Evolutionary conservation across 1,140 invertebrate species (phyloP), one percentile per base, ranked within the genome.

Genomic region (Drosophila parvula): DNA sequence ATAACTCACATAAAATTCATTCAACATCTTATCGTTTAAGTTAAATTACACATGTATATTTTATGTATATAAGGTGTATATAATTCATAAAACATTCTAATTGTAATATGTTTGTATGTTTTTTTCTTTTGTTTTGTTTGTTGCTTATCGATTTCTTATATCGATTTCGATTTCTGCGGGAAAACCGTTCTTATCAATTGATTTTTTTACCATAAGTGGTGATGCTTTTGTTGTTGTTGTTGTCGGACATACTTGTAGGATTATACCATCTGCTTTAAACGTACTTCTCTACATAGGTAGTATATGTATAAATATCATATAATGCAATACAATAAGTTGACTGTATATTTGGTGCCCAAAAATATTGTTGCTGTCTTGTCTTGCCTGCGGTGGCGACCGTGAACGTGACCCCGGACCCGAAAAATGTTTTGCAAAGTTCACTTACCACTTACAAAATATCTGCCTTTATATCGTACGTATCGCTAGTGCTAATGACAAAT

Each of bases 61-160:
- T 56, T 57, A 74, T 76, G 58, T 81, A 81, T 81, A 82, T 82
- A 69, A 70, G 79, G 83, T 86, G 83, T 88, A 86, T 86, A 86
- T 80, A 86, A 88, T 86, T 83, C 83, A 82, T 86, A 86, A 86
- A 86, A 86, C 83, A 88, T 79, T 83, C 73, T 82, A 88, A 79
- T 77, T 82, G 56, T 69, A 85, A 88, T 79, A 76, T 77, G 70
- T 86, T 80, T 75, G 64, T 56, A 50, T 45, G 70, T 32, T 51
- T 53, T 41, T 22, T 22, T 22, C 1, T 22, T 22, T 22, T 22
- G 4, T n/a, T 48, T 48, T 60, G 45, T 28, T 79, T 41, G 16
- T 74, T 36, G 61, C 38, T n/a, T 62, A 36, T 60, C 16, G 34
- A 56, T 45, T 41, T 43, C 50, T 44, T 56, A 14, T 8, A 18